Evolutionary conservation across 2,113 vertebrate genomes (phyloP).

Genomic region (Pundamilia nyererei): DNA sequence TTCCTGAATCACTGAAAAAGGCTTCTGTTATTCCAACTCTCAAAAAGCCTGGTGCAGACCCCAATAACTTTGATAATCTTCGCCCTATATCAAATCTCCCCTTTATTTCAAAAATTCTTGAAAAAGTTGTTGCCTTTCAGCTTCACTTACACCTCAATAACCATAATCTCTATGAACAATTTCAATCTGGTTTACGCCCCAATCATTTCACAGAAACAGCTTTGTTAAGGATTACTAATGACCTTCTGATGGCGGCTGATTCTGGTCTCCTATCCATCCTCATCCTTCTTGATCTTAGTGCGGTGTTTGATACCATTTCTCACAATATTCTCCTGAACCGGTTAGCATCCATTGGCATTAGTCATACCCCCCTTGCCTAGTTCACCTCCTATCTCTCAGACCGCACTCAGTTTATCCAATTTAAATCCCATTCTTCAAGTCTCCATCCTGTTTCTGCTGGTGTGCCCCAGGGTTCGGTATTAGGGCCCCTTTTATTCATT

Average conservation of each 20-base stretch:
- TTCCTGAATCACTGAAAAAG: neutral
- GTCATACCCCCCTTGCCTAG: no score
- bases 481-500: no score
- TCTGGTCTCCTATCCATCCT: neutral
- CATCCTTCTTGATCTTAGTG: neutral
- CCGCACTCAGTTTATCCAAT: no score
- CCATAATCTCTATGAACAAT: neutral
- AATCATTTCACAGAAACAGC: fast-evolving
- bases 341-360: neutral
- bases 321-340: no score
- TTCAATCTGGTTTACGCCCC: neutral
- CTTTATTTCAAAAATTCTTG: neutral
- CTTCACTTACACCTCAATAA: neutral
- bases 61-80: neutral
- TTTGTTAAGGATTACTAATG: neutral
- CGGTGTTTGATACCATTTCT: fast-evolving
- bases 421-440: no score
- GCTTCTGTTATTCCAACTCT: neutral
- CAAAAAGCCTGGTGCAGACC: neutral
- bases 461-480: no score
- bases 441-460: no score
- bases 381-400: no score
- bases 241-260: neutral
- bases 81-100: neutral
- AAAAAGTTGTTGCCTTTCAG: neutral